Evolutionary conservation across 1,140 invertebrate genomes (phyloP), one percentile per base, ranked within the genome.

Genomic region (Dreissena polymorpha): DNA sequence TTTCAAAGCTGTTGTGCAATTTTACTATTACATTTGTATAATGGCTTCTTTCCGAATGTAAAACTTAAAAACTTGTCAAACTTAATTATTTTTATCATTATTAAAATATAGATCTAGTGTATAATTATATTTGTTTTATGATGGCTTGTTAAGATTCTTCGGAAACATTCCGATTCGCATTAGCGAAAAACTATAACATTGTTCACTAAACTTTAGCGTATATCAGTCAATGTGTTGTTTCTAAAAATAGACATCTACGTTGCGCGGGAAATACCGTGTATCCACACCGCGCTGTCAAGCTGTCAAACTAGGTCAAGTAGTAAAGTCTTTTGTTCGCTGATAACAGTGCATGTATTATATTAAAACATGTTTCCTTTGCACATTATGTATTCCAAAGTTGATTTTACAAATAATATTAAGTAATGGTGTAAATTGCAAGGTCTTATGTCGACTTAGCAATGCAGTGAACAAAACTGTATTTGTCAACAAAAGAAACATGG

Each of bases 181-280:
- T 39, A 39, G 39, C 39, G n/a, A 39, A 39, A 39, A 39, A 39
- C 39, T 39, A 39, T 5, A 5, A 8, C 8, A 2, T 39, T 39
- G 39, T 39, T 39, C 8, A 39, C 39, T 39, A 39, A 5, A 39
- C 8, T 39, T 39, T 39, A 39, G 39, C 39, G 3, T 39, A 39
- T 39, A 5, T 39, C 8, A 39, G 39, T 39, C 39, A 2, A 39
- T 39, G 39, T 39, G 39, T 39, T 39, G 39, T 39, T 39, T 60
- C 57, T 67, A 69, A 73, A 82, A 67, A 72, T 60, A 73, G 69
- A 72, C 27, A 73, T 57, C 50, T 14, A 39, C 16, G 76, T 75
- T 77, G 73, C 73, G 68, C 68, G 68, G 82, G 74, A 84, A 77
- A 71, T 77, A 65, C 74, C 55, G 73, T 75, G 65, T 76, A 60